These are phyloP conservation scores for Paramuricea clavata DNA, from an alignment of 92 coral and sea anemone species.

Conservation along the genomic window DNA sequence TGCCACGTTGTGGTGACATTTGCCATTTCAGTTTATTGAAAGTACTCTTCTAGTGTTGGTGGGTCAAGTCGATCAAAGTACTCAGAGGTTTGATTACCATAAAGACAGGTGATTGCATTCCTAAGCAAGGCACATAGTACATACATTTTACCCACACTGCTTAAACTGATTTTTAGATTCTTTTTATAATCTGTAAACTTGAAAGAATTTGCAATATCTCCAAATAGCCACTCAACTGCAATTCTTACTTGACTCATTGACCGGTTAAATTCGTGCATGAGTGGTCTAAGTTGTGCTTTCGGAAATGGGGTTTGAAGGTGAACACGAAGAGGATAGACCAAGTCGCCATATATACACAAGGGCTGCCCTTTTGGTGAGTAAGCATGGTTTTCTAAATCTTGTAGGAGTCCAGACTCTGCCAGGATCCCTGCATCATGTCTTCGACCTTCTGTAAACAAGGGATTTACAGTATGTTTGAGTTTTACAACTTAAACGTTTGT, in stretches of 20 bases:
- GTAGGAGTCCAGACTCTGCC: conserved; percentile 32
- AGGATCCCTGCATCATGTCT: conserved; percentile 42
- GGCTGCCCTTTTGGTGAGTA: conserved; percentile 34
- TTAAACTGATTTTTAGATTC: conserved; percentile 41
- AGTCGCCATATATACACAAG: conserved; percentile 49
- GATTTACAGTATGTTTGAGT: not conserved
- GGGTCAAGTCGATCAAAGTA: conserved; percentile 45
- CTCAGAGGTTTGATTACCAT: conserved; percentile 37
- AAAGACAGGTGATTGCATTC: conserved; percentile 49
- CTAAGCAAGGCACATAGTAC: conserved; percentile 38
- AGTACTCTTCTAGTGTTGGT: conserved; percentile 46
- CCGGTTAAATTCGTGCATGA: conserved; percentile 39
- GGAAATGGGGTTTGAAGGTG: conserved; percentile 45
- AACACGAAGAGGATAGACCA: no score
- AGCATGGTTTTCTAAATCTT: conserved; percentile 24
- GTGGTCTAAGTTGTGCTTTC: conserved; percentile 33
- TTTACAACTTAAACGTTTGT: no score
- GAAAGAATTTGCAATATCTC: conserved; percentile 42
- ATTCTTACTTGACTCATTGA: conserved; percentile 36
- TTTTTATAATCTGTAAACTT: conserved; percentile 40
- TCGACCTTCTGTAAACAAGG: conserved; percentile 12
- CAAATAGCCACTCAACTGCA: conserved; percentile 48
- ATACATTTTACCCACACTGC: conserved; percentile 50
- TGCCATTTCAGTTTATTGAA: conserved; percentile 28
- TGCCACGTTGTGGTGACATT: not conserved